Conservation (phyloP, 2,888 invertebrate genomes). For the Alcis repandata region DNA sequence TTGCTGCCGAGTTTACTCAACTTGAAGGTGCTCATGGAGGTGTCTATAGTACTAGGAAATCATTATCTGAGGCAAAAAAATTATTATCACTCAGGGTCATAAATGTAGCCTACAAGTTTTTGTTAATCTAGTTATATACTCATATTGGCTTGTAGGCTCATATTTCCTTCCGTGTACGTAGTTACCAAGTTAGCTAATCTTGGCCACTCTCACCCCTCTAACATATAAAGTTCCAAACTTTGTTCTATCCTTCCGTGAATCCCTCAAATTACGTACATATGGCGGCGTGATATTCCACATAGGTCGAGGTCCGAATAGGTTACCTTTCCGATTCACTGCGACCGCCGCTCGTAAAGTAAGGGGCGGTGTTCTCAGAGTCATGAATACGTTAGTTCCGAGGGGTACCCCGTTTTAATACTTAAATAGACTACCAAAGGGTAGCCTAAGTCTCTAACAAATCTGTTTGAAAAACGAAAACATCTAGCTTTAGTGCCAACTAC, state of each 20-base stretch:
- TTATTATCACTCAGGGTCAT: too few relatives aligned
- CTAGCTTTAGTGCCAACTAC: conserved; percentile 6
- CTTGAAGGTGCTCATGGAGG: too few relatives aligned
- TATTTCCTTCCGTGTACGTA: background rate
- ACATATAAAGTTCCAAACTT: conserved; percentile 30
- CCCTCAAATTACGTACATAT: conserved; percentile 70
- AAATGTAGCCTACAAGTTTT: too few relatives aligned
- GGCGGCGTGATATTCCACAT: conserved; percentile 72
- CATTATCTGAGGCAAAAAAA: too few relatives aligned
- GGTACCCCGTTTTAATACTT: conserved; percentile 79
- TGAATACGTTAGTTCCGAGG: conserved; percentile 80
- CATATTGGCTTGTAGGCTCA: background rate
- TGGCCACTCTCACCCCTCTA: background rate
- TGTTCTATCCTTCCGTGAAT: conserved; percentile 55
- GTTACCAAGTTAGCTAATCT: conserved; percentile 1
- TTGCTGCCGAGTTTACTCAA: too few relatives aligned
- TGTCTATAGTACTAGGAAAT: too few relatives aligned
- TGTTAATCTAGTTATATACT: too few relatives aligned
- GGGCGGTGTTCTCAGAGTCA: conserved; percentile 78
- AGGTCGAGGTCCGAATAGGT: conserved; percentile 70
- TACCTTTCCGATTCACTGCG: conserved; percentile 80
- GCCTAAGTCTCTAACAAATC: conserved; percentile 48
- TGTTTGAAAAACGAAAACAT: conserved; percentile 43
- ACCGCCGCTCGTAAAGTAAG: conserved; percentile 79
- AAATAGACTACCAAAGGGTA: conserved; percentile 73